Base-by-base conservation (phyloP, 2,797 vertebrate species). In the Anguilla marmorata region DNA sequence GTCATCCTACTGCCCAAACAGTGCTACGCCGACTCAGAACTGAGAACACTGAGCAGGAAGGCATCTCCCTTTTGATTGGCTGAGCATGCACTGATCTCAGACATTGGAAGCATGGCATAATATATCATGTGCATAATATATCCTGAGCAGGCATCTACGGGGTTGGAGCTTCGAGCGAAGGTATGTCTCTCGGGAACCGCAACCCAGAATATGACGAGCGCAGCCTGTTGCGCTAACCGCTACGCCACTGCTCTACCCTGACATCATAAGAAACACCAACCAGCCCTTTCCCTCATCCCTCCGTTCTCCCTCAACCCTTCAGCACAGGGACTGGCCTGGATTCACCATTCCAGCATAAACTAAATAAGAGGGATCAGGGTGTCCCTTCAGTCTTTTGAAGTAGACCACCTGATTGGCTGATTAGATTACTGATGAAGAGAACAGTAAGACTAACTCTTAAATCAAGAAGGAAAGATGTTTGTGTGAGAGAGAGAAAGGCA, bases 331-430 rank as follows among this genome's bases (percentile, higher is more conserved):
- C 74, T 41, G 74, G 37, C 74, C 33, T 76, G 33, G 74, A 41
- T 76, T 76, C 33, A 6, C 8, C 33, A 24, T 37, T 12, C 12
- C 12, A 76, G 92, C 86, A 89, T 56, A 88, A 91, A 88, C 84
- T 90, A 60, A 63, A 66, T 21, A 14, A 9, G 56, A 48, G 8
- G 58, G 52, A 60, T 33, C 33, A 45, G 56, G 30, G 19, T 9
- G 21, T 41, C 56, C 21, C 56, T 37, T 33, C 84, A 41, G 33
- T 19, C 30, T 16, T 33, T 58, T 56, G 82, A 54, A 84, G 24
- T 16, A 84, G 82, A 84, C n/a, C n/a, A 12, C 76, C 41, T 80
- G 41, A 21, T 19, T 41, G 76, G 76, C 41, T 24, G 14, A 48
- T 48, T 24, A 19, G 21, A 21, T 0, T 21, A n/a, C 41, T 80